Evolutionary conservation across 2,888 invertebrate genomes (phyloP).

Genomic region (Neoitamus cyanurus): DNA sequence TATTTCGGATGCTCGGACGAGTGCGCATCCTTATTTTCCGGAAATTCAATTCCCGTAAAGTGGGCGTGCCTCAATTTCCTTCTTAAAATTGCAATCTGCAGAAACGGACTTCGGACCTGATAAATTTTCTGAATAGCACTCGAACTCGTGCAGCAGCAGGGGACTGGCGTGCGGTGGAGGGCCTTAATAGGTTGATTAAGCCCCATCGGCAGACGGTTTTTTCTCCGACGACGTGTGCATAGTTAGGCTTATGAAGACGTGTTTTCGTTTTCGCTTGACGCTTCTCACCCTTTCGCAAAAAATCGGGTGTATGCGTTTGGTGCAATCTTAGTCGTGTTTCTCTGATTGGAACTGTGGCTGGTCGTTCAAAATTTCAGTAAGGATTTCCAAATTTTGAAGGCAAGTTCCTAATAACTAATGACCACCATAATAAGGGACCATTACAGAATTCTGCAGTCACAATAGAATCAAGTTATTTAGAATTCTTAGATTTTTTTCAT

Average conservation of each 20-base stretch:
- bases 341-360: too few species aligned
- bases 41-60: slow-evolving; percentile 44
- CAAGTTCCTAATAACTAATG: too few species aligned
- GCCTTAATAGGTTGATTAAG: neutral
- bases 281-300: too few species aligned
- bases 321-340: too few species aligned
- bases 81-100: slow-evolving; percentile 37
- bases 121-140: neutral
- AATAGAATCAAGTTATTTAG: too few species aligned
- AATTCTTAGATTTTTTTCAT: too few species aligned
- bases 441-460: too few species aligned
- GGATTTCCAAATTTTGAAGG: too few species aligned
- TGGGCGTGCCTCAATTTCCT: slow-evolving; percentile 50
- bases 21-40: slow-evolving; percentile 24
- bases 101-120: neutral
- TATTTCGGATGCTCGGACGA: neutral
- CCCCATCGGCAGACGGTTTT: neutral
- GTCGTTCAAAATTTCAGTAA: too few species aligned
- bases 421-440: too few species aligned
- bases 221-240: neutral
- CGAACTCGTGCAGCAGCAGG: neutral
- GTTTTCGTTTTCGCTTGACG: neutral
- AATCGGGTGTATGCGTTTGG: too few species aligned
- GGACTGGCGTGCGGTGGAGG: neutral
- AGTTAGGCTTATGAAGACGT: neutral